Evolutionary conservation across 1,140 invertebrate genomes (phyloP).

Genomic region (Hypsibius dujardini): DNA sequence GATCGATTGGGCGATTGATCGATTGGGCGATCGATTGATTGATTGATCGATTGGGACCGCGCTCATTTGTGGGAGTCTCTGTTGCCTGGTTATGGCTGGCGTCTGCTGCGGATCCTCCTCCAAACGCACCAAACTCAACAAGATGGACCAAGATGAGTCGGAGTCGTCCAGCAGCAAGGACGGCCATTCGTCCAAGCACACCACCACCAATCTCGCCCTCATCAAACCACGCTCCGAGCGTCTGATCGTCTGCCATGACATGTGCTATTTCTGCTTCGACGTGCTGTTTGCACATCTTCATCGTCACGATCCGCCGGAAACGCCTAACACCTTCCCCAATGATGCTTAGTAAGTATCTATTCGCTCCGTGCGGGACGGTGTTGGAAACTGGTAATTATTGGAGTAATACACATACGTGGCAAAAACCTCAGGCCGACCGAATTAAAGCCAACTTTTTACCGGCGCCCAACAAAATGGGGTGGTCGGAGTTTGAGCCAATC

Average conservation of each 20-base stretch:
- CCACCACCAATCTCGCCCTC: not conserved
- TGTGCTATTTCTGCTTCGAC: slow-evolving; percentile 97
- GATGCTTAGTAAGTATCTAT: slow-evolving; percentile 67
- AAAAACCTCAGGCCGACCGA: too few species aligned
- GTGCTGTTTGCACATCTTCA: slow-evolving; percentile 81
- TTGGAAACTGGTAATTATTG: too few species aligned
- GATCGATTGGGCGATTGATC: too few species aligned
- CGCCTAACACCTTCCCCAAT: slow-evolving; percentile 66
- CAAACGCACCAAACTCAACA: not conserved
- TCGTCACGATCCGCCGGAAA: slow-evolving; percentile 69
- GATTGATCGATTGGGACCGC: too few species aligned
- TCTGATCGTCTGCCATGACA: slow-evolving; percentile 66
- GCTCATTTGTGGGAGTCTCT: too few species aligned
- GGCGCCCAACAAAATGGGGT: too few species aligned
- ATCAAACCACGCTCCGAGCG: slow-evolving; percentile 14
- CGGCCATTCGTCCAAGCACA: not conserved
- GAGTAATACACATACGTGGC: too few species aligned
- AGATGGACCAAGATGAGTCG: not conserved
- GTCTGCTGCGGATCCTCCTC: not conserved
- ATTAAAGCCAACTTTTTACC: too few species aligned
- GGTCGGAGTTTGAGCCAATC: too few species aligned
- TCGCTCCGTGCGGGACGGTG: too few species aligned
- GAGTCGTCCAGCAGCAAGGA: not conserved
- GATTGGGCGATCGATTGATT: too few species aligned
- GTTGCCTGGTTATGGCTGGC: not conserved